Conservation (phyloP, 2,113 vertebrate species). For the Daphoenositta chrysoptera region DNA sequence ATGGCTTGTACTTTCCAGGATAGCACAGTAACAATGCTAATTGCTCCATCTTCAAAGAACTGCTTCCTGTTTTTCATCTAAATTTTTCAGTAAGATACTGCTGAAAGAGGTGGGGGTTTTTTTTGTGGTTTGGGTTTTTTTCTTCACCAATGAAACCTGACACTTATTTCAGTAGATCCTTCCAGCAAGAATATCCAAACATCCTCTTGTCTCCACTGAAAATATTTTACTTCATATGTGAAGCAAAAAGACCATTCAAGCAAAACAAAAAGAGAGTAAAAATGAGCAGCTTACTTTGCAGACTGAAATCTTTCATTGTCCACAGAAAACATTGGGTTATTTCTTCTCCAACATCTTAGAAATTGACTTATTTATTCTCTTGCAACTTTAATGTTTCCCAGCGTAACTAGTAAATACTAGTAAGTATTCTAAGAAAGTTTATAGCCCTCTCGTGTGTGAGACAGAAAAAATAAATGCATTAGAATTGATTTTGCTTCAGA, state of each 20-base stretch:
- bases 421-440: neutral
- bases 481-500: neutral
- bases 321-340: neutral
- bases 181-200: neutral
- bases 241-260: neutral
- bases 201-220: neutral
- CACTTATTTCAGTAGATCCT: neutral
- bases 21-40: neutral
- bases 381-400: neutral
- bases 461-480: neutral
- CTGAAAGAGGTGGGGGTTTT: neutral
- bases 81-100: neutral
- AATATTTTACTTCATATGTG: neutral
- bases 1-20: neutral
- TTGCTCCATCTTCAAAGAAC: neutral
- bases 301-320: neutral
- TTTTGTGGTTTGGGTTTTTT: neutral
- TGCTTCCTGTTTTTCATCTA: neutral
- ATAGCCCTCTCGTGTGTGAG: neutral
- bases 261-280: neutral
- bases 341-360: neutral
- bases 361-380: neutral
- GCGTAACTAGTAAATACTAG: neutral
- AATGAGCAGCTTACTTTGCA: neutral
- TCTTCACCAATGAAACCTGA: neutral